Evolutionary conservation across 2,113 vertebrate genomes (phyloP), one percentile per base, ranked within the genome.

Genomic region (Anoplopoma fimbria): DNA sequence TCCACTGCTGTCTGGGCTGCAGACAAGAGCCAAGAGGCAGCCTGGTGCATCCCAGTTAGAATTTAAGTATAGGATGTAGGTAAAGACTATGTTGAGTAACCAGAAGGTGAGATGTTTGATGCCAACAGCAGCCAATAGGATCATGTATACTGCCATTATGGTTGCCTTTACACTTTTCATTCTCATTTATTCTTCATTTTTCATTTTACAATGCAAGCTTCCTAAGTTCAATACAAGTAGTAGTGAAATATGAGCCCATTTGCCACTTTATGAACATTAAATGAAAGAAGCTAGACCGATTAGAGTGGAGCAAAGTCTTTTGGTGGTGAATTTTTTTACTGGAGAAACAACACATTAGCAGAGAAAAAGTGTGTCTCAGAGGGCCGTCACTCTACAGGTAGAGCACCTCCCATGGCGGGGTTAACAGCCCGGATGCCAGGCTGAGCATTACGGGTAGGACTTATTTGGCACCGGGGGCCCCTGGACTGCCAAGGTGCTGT

Each of bases 401-500:
- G 67, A 86, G 62, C 69, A 64, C 75, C 65, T 82, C 6, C 77
- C 36, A 65, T 69, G 88, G 84, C 25, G 55, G 85, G 88, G 89
- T 89, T 85, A 88, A 79, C 77, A 75, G 79, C 74, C 57, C 34
- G 36, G 77, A 47, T 83, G 88, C 77, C 75, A 76, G 78, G 81
- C 69, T 77, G 87, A 83, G 90, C 57, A 70, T 75, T 84, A 55
- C 25, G 74, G 90, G 60, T 75, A 82, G 72, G 53, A 88, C 68
- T 38, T 67, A 34, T 86, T 31, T 88, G 89, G 85, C 83, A 76
- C 69, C 65, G 4, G 71, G 31, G 83, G 80, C 71, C 81, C 75
- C 82, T 63, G 77, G 64, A 69, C 87, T 88, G 89, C 84, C 87
- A 86, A 79, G 85, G 82, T 79, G 89, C 72, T 60, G 72, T 60